Percentiles rank a stretch among this genome's conserved stretches.
Evolutionary conservation across 37 sponge, comb jelly and placozoan genomes (phyloP).

Genomic region (Theonella swinhoei): DNA sequence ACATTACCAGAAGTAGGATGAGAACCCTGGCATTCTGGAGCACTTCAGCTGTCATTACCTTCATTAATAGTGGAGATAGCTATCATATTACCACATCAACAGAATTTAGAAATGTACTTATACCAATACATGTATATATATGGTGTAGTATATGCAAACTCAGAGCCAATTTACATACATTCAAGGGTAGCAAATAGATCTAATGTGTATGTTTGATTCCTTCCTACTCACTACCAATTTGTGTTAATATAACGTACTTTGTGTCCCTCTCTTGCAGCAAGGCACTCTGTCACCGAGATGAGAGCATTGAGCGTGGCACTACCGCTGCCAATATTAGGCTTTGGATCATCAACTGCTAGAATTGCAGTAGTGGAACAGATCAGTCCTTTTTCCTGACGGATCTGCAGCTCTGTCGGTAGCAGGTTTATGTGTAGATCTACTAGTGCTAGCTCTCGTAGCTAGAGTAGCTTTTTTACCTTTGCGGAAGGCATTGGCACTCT

Average conservation of each 20-base stretch:
- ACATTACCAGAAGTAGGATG: slow-evolving; percentile 58
- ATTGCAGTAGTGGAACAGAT: slow-evolving; percentile 37
- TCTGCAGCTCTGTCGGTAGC: slow-evolving; percentile 65
- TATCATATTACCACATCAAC: not conserved
- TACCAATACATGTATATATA: too few species aligned
- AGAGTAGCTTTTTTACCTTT: slow-evolving; percentile 66
- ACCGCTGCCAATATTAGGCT: slow-evolving; percentile 82
- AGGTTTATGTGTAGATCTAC: too few species aligned
- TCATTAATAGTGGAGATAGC: not conserved
- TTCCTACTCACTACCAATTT: not conserved
- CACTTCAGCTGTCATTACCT: slow-evolving; percentile 56
- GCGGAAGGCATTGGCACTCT: slow-evolving; percentile 54
- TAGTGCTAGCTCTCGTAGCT: too few species aligned
- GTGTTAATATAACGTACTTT: slow-evolving; percentile 31
- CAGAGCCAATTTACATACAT: too few species aligned
- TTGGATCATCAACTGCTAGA: slow-evolving; percentile 83
- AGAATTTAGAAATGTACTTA: too few species aligned
- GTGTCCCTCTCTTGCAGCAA: slow-evolving; percentile 50
- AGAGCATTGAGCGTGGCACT: slow-evolving; percentile 82
- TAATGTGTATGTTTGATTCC: too few species aligned
- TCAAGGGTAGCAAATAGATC: too few species aligned
- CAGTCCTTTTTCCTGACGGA: slow-evolving; percentile 62
- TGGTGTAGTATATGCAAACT: too few species aligned
- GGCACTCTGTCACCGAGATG: slow-evolving; percentile 68
- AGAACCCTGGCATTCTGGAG: slow-evolving; percentile 60